phyloP scores from a whole-genome alignment of 2,113 vertebrate genomes.

The Hydrolagus affinis region DNA sequence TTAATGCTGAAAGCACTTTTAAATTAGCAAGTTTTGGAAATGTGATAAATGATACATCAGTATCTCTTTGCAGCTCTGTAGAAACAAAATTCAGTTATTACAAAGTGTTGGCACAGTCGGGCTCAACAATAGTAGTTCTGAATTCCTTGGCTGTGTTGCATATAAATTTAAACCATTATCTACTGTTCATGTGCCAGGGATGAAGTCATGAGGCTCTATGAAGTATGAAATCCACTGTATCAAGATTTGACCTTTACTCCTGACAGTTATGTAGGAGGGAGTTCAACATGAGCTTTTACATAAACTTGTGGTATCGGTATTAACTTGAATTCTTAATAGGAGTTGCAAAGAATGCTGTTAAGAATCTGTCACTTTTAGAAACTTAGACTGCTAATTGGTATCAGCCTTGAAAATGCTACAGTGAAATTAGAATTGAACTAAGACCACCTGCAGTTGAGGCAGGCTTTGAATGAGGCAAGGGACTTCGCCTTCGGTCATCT shows the following conservation, averaged over 20 bases:
- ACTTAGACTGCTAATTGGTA: too few relatives aligned
- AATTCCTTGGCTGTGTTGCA: conserved; percentile 2
- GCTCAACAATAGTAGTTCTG: neutral
- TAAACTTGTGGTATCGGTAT: neutral
- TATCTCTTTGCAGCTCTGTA: neutral
- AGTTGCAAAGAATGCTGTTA: neutral
- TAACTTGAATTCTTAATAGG: neutral
- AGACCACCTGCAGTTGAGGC: too few relatives aligned
- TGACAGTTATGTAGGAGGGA: neutral
- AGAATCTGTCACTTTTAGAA: neutral
- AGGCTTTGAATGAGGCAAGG: too few relatives aligned
- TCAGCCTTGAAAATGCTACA: too few relatives aligned
- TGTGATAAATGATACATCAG: neutral
- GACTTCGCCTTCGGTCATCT: too few relatives aligned
- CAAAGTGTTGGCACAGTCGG: neutral
- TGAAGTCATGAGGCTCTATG: conserved; percentile 31
- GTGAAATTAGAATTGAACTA: too few relatives aligned
- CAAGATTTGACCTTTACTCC: conserved; percentile 22
- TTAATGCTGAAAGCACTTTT: neutral
- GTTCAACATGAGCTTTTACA: neutral
- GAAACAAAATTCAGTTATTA: conserved; percentile 3
- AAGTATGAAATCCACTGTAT: neutral
- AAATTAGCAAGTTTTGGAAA: conserved; percentile 4
- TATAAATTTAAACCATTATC: conserved; percentile 5
- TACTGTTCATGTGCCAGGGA: conserved; percentile 31